Conservation (phyloP, 2,888 invertebrate species). For the Himalopsyche anomala region DNA sequence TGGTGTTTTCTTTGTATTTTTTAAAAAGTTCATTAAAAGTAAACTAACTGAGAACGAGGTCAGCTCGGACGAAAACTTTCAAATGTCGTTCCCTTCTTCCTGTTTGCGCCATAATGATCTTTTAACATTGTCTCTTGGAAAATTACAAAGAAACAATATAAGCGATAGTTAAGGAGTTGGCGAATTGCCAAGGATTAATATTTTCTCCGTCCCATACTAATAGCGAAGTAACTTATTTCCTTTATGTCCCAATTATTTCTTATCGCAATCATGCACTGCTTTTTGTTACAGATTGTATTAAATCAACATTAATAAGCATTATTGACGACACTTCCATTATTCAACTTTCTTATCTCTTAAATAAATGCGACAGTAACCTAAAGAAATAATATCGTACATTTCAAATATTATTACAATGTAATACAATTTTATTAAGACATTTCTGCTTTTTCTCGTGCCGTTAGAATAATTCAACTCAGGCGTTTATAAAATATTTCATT, state of each 20-base stretch:
- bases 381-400: not conserved
- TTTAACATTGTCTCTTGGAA: conserved; percentile 1
- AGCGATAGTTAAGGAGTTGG: conserved; percentile 9
- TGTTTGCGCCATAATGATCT: not conserved
- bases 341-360: not conserved
- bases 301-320: conserved; percentile 24
- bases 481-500: no score
- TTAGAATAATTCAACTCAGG: no score
- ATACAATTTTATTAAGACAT: no score
- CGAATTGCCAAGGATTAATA: conserved; percentile 12
- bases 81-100: not conserved
- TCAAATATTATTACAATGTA: no score
- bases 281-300: conserved; percentile 21
- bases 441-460: no score
- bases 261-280: not conserved
- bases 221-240: conserved; percentile 14
- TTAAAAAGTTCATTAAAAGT: conserved; percentile 8
- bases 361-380: not conserved
- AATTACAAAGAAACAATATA: conserved; percentile 20
- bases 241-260: conserved; percentile 4
- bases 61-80: not conserved
- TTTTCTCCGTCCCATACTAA: not conserved
- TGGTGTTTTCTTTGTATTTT: not conserved
- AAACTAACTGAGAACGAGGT: not conserved
- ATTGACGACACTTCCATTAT: conserved; percentile 14